These are phyloP conservation scores for Chiridota heheva DNA, from an alignment of 35 echinoderm and acorn worm species.

Conservation along the genomic window DNA sequence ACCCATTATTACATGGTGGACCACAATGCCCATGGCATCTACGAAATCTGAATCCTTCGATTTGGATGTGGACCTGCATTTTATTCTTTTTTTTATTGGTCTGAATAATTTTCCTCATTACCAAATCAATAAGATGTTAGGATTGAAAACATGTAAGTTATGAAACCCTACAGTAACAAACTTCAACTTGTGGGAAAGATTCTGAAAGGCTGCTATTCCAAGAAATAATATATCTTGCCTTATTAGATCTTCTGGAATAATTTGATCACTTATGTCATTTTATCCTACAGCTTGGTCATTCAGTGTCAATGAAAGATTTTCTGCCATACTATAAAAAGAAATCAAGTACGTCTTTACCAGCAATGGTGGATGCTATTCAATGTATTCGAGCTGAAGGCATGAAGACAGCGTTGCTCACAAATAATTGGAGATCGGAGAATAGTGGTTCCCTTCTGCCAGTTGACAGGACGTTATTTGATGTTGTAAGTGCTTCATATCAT, in stretches of 20 bases:
- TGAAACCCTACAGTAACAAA: no score
- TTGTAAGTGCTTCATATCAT: conserved; percentile 48
- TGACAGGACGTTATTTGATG: conserved; percentile 65
- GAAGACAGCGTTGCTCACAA: conserved; percentile 87
- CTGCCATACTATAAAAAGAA: conserved; percentile 48
- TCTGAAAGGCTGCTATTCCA: no score
- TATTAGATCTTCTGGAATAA: not conserved
- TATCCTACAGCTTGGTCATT: conserved; percentile 57
- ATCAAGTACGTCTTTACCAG: conserved; percentile 35
- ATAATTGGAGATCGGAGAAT: conserved; percentile 71
- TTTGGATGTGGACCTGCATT: no score
- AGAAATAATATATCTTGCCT: not conserved
- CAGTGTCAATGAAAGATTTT: conserved; percentile 39
- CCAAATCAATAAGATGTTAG: no score
- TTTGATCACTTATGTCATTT: not conserved
- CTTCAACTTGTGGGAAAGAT: no score
- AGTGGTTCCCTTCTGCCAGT: conserved; percentile 48
- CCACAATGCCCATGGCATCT: no score
- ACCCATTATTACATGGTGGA: no score
- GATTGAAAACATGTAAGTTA: no score
- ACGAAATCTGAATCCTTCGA: no score
- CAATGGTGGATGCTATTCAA: conserved; percentile 83
- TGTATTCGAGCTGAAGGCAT: conserved; percentile 82
- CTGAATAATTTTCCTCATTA: no score
- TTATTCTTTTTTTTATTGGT: no score